Conservation (phyloP, 2,888 invertebrate genomes). For the Achlya flavicornis region DNA sequence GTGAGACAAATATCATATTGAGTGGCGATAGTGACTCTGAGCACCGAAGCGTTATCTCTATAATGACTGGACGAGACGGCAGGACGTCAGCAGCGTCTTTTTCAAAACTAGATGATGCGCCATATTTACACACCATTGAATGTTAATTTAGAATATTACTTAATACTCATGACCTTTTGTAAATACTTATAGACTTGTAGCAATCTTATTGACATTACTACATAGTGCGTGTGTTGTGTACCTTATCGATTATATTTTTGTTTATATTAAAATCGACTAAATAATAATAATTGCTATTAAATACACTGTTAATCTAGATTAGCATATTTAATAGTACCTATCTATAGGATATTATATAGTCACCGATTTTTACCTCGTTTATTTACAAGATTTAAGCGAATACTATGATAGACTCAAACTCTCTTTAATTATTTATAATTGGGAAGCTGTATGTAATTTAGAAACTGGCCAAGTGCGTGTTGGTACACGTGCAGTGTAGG, state of each 20-base stretch:
- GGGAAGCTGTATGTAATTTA: background rate
- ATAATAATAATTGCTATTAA: background rate
- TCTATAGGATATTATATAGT: constrained; percentile 26
- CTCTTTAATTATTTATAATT: background rate
- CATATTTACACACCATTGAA: constrained; percentile 70
- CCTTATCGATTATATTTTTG: background rate
- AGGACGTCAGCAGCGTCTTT: constrained; percentile 65
- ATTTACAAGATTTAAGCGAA: background rate
- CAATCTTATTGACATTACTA: background rate
- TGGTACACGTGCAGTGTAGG: no score
- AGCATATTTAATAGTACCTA: background rate
- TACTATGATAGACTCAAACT: background rate
- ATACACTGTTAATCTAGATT: constrained; percentile 13
- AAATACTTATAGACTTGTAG: constrained; percentile 23
- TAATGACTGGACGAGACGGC: constrained; percentile 70
- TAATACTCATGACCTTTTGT: constrained; percentile 26
- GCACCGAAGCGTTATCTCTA: constrained; percentile 78
- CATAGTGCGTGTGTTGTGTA: background rate
- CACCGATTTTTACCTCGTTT: constrained; percentile 60
- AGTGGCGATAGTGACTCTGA: constrained; percentile 80
- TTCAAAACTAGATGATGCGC: constrained; percentile 63
- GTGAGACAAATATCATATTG: constrained; percentile 76
- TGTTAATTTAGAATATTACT: constrained; percentile 47
- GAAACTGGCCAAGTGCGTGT: no score
- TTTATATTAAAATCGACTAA: background rate